Base-by-base conservation (phyloP, 2,113 vertebrate genomes). In the Phalacrocorax pelagicus region DNA sequence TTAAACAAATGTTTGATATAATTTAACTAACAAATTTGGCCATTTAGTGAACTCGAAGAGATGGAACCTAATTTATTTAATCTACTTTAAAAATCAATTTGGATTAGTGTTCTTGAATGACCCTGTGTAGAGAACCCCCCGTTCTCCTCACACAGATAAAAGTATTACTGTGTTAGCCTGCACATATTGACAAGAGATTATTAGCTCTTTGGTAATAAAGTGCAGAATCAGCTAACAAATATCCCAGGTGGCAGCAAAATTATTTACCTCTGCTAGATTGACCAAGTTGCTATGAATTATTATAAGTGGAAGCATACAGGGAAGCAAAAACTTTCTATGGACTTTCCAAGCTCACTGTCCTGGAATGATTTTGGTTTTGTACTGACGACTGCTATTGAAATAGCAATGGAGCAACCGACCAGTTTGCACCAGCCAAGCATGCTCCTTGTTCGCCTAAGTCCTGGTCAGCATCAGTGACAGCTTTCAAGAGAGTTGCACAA, bases 11-110 rank as follows among this genome's bases (percentile, higher is more conserved):
- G 93, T 86, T 96, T 94, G 26, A 95, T 96, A 78, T 88, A 94
- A 97, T 96, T 93, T 94, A 93, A 86, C 85, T 71, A 86, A 77
- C 79, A 92, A 70, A 96, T 88, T 88, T 80, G 58, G 36, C 19
- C 32, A 46, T 54, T 80, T 85, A 80, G 73, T 54, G 74, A 94
- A 97, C 92, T 89, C 2, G 0, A 88, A 94, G 87, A 91, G 78
- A 81, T 77, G 58, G 84, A 78, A 86, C 78, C n/a, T 86, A 81
- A 94, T 94, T 92, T 81, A 92, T 96, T 94, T 88, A 86, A 93
- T 93, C 85, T 88, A 92, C 85, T 96, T 96, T 88, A 88, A 96
- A 96, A 96, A 97, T 96, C 95, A 81, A 94, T 96, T 96, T 81
- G 92, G 92, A 95, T 97, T 95, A 94, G 63, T 88, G 92, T 94